Evolutionary conservation across 64 coral and sea anemone genomes (phyloP).

Genomic region (Stichodactyla helianthus): DNA sequence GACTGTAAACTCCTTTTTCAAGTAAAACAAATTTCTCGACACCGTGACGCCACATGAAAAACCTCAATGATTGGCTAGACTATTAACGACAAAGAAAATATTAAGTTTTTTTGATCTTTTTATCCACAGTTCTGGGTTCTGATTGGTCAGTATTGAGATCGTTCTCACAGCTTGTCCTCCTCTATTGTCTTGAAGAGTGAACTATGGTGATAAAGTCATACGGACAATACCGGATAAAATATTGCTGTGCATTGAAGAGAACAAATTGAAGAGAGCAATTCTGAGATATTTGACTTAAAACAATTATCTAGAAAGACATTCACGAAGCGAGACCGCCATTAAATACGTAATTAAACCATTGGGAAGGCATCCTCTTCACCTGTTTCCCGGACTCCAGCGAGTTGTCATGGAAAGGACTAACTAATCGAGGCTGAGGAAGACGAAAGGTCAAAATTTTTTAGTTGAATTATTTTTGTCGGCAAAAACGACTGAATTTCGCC

Average conservation of each 20-base stretch:
- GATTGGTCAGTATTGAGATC: not conserved
- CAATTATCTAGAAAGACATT: not conserved
- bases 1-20: too few species aligned
- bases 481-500: too few species aligned
- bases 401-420: too few species aligned
- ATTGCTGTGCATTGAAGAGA: not conserved
- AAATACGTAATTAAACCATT: too few species aligned
- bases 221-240: not conserved
- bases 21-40: too few species aligned
- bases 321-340: too few species aligned
- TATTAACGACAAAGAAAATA: not conserved
- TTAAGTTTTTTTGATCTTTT: not conserved
- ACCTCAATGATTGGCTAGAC: not conserved
- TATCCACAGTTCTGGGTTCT: not conserved
- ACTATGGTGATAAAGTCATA: not conserved
- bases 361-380: too few species aligned
- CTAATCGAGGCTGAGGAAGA: too few species aligned
- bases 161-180: not conserved
- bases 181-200: not conserved
- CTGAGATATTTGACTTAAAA: not conserved
- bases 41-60: too few species aligned
- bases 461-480: not conserved
- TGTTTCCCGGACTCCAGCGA: too few species aligned
- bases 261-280: not conserved
- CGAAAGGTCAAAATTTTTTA: too few species aligned